Evolutionary conservation across 1,140 invertebrate genomes (phyloP).

Genomic region (Lutraria rhynchaena): DNA sequence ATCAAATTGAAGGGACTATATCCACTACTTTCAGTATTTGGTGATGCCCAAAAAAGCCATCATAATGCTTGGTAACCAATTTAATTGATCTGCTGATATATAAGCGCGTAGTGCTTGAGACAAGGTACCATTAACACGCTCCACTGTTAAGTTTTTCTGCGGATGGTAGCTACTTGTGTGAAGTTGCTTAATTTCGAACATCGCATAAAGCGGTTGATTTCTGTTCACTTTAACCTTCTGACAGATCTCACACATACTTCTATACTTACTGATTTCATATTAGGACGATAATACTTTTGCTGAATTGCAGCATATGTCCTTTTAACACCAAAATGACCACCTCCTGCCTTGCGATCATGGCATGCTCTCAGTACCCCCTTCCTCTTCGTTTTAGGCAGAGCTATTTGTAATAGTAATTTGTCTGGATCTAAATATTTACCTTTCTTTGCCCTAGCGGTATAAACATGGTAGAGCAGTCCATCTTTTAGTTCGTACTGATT

Average conservation of each 20-base stretch:
- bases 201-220: constrained; percentile 54
- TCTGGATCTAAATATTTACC: constrained; percentile 1
- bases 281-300: constrained; percentile 64
- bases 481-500: constrained; percentile 59
- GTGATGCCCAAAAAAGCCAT: constrained; percentile 56
- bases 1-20: constrained; percentile 19
- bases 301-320: constrained; percentile 50
- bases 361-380: constrained; percentile 52
- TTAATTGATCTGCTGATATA: constrained; percentile 44
- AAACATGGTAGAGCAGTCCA: constrained; percentile 62
- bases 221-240: constrained; percentile 57
- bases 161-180: constrained; percentile 67
- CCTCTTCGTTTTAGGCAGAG: constrained; percentile 45
- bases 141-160: constrained; percentile 63
- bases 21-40: constrained; percentile 22
- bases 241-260: constrained; percentile 64
- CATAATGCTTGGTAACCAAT: constrained; percentile 54
- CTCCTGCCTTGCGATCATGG: constrained; percentile 64
- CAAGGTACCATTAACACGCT: constrained; percentile 46
- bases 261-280: constrained; percentile 64
- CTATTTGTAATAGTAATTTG: constrained; percentile 43
- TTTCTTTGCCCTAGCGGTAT: constrained; percentile 47
- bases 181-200: constrained; percentile 64
- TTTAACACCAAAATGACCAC: constrained; percentile 63
- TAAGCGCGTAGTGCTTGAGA: constrained; percentile 48